A percentile compares a stretch with the other conserved stretches of the same genome.
phyloP scores from a whole-genome alignment of 1,140 invertebrate genomes.

The Oryctes rhinoceros region DNA sequence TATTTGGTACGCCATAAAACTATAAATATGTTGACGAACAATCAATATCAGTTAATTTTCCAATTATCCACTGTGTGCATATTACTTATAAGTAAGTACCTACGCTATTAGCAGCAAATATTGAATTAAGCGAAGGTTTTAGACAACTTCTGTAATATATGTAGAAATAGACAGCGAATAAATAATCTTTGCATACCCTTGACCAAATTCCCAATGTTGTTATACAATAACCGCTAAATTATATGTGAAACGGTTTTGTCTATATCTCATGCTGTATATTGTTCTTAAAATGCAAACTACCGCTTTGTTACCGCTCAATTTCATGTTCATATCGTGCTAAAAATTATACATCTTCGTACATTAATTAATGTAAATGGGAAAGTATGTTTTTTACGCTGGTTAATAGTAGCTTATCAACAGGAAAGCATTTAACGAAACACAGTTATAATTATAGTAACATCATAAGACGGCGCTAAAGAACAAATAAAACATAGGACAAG shows the following conservation, averaged over 20 bases:
- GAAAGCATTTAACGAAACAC: slow-evolving; percentile 23
- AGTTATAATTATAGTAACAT: slow-evolving; percentile 7
- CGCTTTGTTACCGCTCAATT: not conserved
- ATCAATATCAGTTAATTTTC: not conserved
- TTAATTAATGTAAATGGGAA: slow-evolving; percentile 3
- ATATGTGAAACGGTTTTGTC: not conserved
- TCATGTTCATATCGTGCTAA: not conserved
- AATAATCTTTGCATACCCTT: slow-evolving; percentile 12
- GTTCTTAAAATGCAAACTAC: not conserved
- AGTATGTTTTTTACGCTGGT: not conserved
- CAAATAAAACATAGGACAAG: not conserved
- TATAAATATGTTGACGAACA: too few relatives aligned
- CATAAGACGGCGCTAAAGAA: not conserved
- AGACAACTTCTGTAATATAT: not conserved
- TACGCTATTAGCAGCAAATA: not conserved
- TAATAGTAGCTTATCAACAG: not conserved
- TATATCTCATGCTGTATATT: not conserved
- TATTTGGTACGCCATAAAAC: too few relatives aligned
- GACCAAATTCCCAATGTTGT: slow-evolving; percentile 12
- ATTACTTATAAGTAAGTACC: not conserved
- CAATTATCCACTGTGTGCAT: not conserved
- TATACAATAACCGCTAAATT: not conserved
- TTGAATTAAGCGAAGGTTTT: slow-evolving; percentile 31
- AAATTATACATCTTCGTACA: not conserved
- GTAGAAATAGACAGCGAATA: not conserved